phyloP scores from a whole-genome alignment of 2,113 vertebrate species.

The Trochalopteron elliotii region DNA sequence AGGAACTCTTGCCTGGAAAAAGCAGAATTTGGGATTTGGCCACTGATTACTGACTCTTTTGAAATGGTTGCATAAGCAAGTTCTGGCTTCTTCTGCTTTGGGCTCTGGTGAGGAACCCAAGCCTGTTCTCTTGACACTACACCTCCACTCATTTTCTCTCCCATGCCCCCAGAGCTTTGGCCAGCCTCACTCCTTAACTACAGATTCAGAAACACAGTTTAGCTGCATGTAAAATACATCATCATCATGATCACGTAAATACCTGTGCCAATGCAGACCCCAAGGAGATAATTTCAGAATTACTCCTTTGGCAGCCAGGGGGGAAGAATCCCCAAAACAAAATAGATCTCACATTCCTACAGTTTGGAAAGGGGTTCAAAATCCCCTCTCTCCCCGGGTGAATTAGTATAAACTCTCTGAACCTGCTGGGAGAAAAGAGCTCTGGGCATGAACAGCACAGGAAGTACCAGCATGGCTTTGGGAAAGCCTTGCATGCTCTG shows the following conservation, averaged over 20 bases:
- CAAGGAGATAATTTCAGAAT: neutral
- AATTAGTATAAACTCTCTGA: neutral
- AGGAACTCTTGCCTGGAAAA: neutral
- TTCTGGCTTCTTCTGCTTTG: neutral
- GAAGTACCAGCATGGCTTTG: neutral
- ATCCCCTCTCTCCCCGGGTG: neutral
- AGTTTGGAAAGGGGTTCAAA: neutral
- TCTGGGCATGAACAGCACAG: neutral
- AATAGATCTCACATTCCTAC: neutral
- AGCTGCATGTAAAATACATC: neutral
- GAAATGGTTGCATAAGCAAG: neutral
- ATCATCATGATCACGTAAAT: neutral
- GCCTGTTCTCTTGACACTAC: neutral
- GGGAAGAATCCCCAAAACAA: neutral
- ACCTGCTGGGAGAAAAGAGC: neutral
- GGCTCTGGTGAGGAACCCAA: neutral
- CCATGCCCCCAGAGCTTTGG: neutral
- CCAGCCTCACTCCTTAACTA: neutral
- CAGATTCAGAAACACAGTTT: neutral
- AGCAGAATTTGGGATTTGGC: neutral
- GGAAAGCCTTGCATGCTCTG: neutral
- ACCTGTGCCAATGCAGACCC: neutral
- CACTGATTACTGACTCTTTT: neutral
- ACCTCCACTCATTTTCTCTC: neutral
- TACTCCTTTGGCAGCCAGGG: rapidly evolving